These are phyloP conservation scores for Tapera naevia DNA, from an alignment of 2,797 vertebrate genomes.

Conservation along the genomic window DNA sequence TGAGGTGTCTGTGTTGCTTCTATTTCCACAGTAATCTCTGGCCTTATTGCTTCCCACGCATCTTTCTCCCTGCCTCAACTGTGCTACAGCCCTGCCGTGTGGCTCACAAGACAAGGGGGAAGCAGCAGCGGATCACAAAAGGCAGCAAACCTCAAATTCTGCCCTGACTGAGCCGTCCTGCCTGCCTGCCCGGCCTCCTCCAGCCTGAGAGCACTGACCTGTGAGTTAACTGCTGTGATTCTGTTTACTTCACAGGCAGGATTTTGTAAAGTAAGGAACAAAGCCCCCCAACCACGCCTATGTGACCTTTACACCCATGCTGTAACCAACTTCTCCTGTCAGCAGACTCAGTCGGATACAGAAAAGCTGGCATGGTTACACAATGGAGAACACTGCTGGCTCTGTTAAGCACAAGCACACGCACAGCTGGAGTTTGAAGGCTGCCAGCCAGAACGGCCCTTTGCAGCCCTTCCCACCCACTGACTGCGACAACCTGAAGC, in stretches of 20 bases:
- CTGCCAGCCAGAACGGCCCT: background rate
- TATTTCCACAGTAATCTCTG: background rate
- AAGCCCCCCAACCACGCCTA: too few species aligned
- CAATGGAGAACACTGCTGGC: accelerated
- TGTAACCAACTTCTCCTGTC: background rate
- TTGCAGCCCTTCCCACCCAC: background rate
- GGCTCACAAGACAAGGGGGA: background rate
- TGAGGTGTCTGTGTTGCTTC: background rate
- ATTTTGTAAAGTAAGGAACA: background rate
- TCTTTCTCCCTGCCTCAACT: background rate
- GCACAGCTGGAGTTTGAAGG: accelerated
- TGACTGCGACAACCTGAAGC: background rate
- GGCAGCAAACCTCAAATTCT: background rate
- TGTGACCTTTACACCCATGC: background rate
- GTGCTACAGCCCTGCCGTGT: background rate
- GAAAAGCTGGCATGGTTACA: background rate
- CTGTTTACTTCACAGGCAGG: too few species aligned
- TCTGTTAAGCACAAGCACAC: accelerated
- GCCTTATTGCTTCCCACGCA: background rate
- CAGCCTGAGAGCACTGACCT: background rate
- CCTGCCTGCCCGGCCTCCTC: background rate
- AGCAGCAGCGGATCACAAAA: accelerated
- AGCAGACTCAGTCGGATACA: background rate
- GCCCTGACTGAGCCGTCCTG: background rate
- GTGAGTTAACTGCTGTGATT: background rate